Percentiles rank a stretch among this genome's conserved stretches.
Evolutionary conservation across 2,113 vertebrate species (phyloP).

Genomic region (Oryzias javanicus): DNA sequence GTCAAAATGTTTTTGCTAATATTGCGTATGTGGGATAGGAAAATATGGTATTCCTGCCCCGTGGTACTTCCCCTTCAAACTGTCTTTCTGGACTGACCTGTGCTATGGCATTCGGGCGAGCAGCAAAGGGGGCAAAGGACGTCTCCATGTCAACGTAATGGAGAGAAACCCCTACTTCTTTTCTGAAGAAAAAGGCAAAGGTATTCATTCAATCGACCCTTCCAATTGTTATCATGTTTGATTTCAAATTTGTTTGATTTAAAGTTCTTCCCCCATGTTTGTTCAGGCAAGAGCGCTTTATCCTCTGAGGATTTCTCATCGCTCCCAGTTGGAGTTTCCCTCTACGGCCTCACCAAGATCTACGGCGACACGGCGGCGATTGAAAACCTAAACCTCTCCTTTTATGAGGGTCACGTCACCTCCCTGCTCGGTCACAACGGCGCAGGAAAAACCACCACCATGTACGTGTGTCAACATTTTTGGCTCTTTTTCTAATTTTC

Average conservation of each 20-base stretch:
- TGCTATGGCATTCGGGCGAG: constrained; percentile 68
- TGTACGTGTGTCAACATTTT: constrained; percentile 78
- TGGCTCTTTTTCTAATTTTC: background rate
- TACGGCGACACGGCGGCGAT: constrained; percentile 86
- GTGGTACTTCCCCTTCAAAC: constrained; percentile 91
- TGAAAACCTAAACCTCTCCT: constrained; percentile 88
- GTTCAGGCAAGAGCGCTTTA: constrained; percentile 57
- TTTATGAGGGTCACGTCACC: constrained; percentile 94
- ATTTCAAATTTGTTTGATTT: constrained; percentile 31
- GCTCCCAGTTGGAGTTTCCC: constrained; percentile 85
- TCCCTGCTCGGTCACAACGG: constrained; percentile 94
- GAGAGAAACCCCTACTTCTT: constrained; percentile 74
- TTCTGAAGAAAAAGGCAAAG: constrained; percentile 60
- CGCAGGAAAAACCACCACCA: constrained; percentile 96
- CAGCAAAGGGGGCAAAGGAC: constrained; percentile 63
- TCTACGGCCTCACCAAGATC: constrained; percentile 88
- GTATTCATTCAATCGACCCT: constrained; percentile 45
- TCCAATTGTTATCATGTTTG: constrained; percentile 4
- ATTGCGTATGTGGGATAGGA: constrained; percentile 68
- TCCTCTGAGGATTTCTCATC: constrained; percentile 79
- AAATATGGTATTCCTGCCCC: constrained; percentile 88
- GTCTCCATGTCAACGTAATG: constrained; percentile 86
- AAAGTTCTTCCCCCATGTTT: constrained; percentile 32
- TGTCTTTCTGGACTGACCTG: constrained; percentile 88
- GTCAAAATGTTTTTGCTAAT: background rate